phyloP scores from a whole-genome alignment of 2,113 vertebrate genomes.

The Ovis canadensis region DNA sequence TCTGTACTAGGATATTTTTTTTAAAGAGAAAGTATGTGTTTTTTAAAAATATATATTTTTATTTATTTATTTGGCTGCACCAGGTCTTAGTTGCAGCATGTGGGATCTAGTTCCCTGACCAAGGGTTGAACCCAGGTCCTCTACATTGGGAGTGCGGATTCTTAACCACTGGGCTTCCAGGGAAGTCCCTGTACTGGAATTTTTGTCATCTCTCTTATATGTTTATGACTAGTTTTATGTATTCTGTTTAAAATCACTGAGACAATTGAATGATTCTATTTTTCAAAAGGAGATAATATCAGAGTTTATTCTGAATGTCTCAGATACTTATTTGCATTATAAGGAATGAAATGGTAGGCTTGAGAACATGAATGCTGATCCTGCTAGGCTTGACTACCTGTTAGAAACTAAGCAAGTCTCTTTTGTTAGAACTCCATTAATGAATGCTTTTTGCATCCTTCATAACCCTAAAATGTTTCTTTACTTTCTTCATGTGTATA shows the following conservation, averaged over 20 bases:
- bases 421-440: not conserved
- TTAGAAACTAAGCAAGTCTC: not conserved
- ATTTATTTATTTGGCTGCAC: not conserved
- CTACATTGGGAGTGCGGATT: not conserved
- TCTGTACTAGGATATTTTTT: not conserved
- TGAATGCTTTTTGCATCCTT: not conserved
- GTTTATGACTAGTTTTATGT: not conserved
- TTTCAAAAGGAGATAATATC: not conserved
- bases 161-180: not conserved
- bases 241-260: slow-evolving; percentile 20
- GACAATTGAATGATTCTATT: not conserved
- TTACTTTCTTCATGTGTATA: not conserved
- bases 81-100: not conserved
- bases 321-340: not conserved
- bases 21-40: not conserved
- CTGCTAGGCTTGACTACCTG: not conserved
- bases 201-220: not conserved
- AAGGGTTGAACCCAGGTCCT: not conserved
- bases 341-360: not conserved
- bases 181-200: not conserved
- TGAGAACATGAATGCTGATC: not conserved
- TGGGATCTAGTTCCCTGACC: not conserved
- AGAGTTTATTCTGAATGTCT: not conserved
- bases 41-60: not conserved
- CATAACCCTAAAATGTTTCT: not conserved